Conservation (phyloP, 2,113 vertebrate species). For the Elephantulus edwardii region DNA sequence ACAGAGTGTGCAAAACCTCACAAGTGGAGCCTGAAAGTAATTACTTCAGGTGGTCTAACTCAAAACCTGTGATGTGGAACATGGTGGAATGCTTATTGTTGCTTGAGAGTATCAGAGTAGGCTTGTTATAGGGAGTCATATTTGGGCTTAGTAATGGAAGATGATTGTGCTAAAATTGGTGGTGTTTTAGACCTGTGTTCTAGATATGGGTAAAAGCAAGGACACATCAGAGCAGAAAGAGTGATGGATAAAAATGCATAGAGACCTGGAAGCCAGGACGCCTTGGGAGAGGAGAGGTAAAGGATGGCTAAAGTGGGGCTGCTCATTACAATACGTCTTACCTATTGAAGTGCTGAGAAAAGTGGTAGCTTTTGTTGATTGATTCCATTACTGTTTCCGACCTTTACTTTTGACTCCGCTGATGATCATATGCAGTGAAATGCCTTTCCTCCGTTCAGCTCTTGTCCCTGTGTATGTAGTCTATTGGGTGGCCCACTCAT, state of each 20-base stretch:
- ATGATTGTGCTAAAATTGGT: background rate
- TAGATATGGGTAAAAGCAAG: background rate
- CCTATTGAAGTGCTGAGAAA: background rate
- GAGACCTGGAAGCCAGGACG: background rate
- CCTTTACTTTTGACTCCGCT: background rate
- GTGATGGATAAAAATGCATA: background rate
- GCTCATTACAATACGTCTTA: background rate
- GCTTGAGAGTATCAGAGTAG: background rate
- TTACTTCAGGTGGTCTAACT: background rate
- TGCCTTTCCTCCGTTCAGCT: background rate
- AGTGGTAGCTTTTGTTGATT: background rate
- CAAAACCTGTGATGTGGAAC: background rate
- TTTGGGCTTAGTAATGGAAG: background rate
- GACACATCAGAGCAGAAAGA: background rate
- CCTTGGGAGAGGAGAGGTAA: background rate
- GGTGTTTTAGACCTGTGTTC: background rate
- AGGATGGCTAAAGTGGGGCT: background rate
- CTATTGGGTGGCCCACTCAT: background rate
- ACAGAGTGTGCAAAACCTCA: background rate
- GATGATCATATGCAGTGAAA: too few species aligned
- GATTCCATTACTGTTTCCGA: background rate
- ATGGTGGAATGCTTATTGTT: background rate
- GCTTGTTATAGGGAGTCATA: background rate
- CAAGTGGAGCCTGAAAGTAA: too few species aligned
- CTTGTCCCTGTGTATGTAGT: background rate